These are phyloP conservation scores for Heliconius hermathena DNA, from an alignment of 1,140 invertebrate species.

Conservation along the genomic window DNA sequence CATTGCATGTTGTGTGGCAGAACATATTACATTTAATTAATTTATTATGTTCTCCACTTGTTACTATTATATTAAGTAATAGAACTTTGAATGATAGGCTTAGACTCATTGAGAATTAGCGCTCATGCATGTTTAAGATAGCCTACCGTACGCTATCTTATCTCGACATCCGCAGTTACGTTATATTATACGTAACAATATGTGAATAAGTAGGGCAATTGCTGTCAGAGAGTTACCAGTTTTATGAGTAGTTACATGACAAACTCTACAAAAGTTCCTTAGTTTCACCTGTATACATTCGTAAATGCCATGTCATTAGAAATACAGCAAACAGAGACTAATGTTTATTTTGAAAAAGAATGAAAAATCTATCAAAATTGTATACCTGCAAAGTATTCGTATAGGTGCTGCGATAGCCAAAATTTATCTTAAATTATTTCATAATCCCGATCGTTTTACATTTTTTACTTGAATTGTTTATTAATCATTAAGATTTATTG, in stretches of 20 bases:
- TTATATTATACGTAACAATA: constrained; percentile 33
- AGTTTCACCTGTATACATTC: not conserved
- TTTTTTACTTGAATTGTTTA: not conserved
- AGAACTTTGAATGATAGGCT: no score
- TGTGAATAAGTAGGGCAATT: constrained; percentile 1
- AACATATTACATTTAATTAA: no score
- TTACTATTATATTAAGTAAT: not conserved
- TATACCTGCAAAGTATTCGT: not conserved
- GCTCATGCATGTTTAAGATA: no score
- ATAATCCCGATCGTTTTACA: no score
- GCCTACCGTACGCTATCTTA: constrained; percentile 17
- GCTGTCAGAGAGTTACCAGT: constrained; percentile 3
- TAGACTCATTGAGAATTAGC: not conserved
- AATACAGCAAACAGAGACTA: not conserved
- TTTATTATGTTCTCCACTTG: no score
- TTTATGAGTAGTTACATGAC: no score
- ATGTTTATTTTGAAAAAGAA: not conserved
- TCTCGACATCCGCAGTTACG: constrained; percentile 34
- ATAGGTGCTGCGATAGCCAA: not conserved
- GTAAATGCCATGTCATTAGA: not conserved
- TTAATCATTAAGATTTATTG: not conserved
- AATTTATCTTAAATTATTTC: not conserved
- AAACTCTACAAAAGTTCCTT: constrained; percentile 9
- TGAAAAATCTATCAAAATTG: not conserved
- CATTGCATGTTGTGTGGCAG: no score